Conservation (phyloP, 2,113 vertebrate species). For the Shinisaurus crocodilurus region DNA sequence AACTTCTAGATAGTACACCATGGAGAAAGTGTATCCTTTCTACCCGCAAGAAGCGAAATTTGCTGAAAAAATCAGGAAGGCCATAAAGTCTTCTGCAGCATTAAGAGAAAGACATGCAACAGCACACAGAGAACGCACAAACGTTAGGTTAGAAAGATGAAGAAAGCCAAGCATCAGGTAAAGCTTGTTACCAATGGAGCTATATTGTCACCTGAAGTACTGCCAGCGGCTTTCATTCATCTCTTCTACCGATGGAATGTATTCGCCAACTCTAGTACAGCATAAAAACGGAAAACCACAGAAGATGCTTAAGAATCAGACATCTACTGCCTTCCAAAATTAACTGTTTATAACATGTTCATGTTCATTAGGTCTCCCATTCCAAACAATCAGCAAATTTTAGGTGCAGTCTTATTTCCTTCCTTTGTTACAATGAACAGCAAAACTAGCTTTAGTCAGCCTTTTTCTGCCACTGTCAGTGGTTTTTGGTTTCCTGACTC, state of each 20-base stretch:
- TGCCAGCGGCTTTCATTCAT: conserved; percentile 77
- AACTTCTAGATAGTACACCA: not conserved
- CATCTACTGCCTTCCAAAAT: not conserved
- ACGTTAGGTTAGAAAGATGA: conserved; percentile 67
- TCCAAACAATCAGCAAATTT: conserved; percentile 42
- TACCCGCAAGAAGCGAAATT: conserved; percentile 1
- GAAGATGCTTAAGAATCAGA: not conserved
- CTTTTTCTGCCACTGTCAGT: conserved; percentile 32
- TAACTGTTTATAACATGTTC: not conserved
- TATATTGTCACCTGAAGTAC: conserved; percentile 86
- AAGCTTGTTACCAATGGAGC: conserved; percentile 61
- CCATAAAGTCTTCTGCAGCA: not conserved
- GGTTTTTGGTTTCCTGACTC: conserved; percentile 50
- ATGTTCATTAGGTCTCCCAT: not conserved
- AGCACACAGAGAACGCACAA: conserved; percentile 45
- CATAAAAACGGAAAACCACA: conserved; percentile 76
- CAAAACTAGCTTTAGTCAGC: conserved; percentile 18
- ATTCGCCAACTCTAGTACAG: conserved; percentile 84
- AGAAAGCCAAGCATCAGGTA: conserved; percentile 71
- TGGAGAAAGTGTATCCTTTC: not conserved
- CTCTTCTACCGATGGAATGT: conserved; percentile 79
- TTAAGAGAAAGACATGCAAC: conserved; percentile 54
- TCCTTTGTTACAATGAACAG: conserved; percentile 31
- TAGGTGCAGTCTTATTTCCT: conserved; percentile 39
- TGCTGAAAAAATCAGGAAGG: not conserved